Conservation (phyloP, 2,888 invertebrate genomes). For the Chelonus formosanus region DNA sequence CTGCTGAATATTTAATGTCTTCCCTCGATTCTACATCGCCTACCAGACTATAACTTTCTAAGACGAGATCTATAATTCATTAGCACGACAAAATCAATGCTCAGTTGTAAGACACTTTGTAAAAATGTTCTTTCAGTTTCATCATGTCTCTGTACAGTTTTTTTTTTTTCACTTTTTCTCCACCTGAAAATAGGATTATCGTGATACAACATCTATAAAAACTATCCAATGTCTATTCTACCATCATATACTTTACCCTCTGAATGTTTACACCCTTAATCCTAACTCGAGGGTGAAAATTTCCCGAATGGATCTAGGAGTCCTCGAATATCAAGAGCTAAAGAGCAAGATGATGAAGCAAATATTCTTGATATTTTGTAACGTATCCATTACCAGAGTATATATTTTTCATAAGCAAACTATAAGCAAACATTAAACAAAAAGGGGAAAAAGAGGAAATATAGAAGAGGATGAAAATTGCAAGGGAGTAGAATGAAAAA, state of each 20-base stretch:
- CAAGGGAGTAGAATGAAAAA: too few species aligned
- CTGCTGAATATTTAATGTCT: conserved; percentile 61
- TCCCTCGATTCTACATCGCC: conserved; percentile 53
- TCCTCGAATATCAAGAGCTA: too few species aligned
- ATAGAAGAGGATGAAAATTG: too few species aligned
- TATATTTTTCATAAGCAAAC: not conserved
- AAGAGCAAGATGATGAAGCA: conserved; percentile 15
- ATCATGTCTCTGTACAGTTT: too few species aligned
- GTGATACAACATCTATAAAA: conserved; percentile 3
- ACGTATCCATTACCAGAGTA: not conserved
- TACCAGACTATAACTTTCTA: conserved; percentile 55
- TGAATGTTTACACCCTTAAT: conserved; percentile 11
- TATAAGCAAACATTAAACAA: not conserved
- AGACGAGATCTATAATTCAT: conserved; percentile 34
- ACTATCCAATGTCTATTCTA: conserved; percentile 19
- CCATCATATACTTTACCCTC: conserved; percentile 4
- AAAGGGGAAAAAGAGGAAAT: not conserved
- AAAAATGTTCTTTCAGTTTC: too few species aligned
- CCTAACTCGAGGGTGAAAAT: conserved; percentile 17
- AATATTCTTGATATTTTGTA: conserved; percentile 10
- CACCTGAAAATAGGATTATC: not conserved
- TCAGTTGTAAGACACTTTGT: not conserved
- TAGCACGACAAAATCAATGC: too few species aligned
- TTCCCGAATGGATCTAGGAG: not conserved
- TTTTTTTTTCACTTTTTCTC: too few species aligned